Percentiles rank a stretch among this genome's conserved stretches.
Evolutionary conservation across 2,113 vertebrate species (phyloP).

Genomic region (Bos indicus): DNA sequence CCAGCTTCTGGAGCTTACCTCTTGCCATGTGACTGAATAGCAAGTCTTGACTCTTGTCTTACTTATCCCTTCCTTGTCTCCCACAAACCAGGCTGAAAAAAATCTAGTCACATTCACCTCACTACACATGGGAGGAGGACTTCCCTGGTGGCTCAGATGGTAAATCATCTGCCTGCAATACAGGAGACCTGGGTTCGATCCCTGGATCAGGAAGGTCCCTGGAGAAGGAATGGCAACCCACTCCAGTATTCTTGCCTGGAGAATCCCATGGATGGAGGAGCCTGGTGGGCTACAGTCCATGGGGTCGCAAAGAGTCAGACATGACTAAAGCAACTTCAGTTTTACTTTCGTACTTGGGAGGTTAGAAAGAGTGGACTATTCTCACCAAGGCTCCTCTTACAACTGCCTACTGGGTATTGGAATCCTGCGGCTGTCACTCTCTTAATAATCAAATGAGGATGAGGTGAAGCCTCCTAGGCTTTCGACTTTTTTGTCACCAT

Average conservation of each 20-base stretch:
- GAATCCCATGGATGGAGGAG: not conserved
- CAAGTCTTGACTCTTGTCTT: not conserved
- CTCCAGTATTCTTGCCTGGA: not conserved
- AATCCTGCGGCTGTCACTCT: not conserved
- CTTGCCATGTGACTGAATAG: not conserved
- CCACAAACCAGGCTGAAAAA: not conserved
- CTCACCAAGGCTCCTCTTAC: not conserved
- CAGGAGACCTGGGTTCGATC: rapidly evolving
- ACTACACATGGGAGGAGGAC: not conserved
- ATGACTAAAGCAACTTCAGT: rapidly evolving
- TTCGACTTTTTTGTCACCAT: not conserved
- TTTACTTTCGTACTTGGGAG: not conserved
- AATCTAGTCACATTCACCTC: not conserved
- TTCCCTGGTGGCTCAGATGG: rapidly evolving
- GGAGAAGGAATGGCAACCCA: not conserved
- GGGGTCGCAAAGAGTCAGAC: not conserved
- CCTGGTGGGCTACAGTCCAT: not conserved
- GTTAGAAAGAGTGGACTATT: not conserved
- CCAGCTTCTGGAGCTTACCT: not conserved
- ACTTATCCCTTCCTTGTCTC: not conserved
- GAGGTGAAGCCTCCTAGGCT: not conserved
- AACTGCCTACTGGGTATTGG: not conserved
- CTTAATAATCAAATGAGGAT: not conserved
- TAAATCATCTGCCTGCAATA: not conserved
- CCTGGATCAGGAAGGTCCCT: not conserved